Base-by-base conservation (phyloP, 2,797 vertebrate genomes). In the Muscicapa striata region DNA sequence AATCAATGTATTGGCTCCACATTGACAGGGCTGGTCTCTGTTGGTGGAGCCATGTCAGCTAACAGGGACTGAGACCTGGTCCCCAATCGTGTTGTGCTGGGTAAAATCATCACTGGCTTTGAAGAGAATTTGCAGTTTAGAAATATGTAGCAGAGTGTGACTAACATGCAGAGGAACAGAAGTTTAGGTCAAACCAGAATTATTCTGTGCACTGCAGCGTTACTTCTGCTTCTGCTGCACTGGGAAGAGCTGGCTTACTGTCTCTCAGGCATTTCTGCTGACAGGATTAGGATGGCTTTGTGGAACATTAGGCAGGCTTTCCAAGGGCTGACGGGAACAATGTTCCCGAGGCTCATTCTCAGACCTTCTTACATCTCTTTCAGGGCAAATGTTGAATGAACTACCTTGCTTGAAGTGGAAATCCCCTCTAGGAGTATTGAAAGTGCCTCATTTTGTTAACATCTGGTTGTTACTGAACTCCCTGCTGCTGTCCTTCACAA, bases 271-370 rank as follows among this genome's bases (percentile, higher is more conserved):
- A 43, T 70, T 93, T 74, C 67, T 54, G 54, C 67, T 10, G 24
- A 70, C 27, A 77, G 90, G 88, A 92, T 92, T 84, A 93, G 63
- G 30, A 32, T 77, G 67, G 57, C 38, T 92, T 94, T 89, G 70
- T 0, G 0, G 94, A 92, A 85, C 92, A 90, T 82, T 94, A 84
- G 83, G 38, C 38, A 82, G 79, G 41, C 15, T 93, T 84, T 84
- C 52, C 59, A 61, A 67, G 27, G 57, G 36, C 75, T 82, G 75
- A 87, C 94, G 38, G 57, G 41, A 88, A 13, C 41, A 49, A 3
- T 19, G 38, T 51, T 82, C 48, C 77, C 0, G 1, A 76, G 57
- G 77, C 52, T 90, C 13, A 27, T 82, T 84, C 67, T 88, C 64
- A 89, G 58, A 51, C 76, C n/a, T 66, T 55, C 59, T 81, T 83